Percentiles rank a stretch among this genome's conserved stretches.
These are phyloP conservation scores for Hyles vespertilio DNA, from an alignment of 1,140 invertebrate genomes.

Conservation along the genomic window DNA sequence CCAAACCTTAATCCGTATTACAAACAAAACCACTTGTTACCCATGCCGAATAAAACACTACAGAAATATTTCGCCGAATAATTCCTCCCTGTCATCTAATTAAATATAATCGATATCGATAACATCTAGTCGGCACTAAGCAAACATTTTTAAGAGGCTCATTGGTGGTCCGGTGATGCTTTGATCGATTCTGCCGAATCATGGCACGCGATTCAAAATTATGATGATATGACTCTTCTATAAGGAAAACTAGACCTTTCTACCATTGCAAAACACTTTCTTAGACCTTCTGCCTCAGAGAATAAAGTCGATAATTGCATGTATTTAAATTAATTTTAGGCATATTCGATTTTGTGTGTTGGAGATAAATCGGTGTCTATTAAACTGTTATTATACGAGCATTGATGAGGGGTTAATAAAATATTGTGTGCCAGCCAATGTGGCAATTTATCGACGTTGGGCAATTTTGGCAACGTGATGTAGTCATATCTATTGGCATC, in stretches of 20 bases:
- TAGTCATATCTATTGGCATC: no score
- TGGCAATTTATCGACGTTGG: slow-evolving; percentile 12
- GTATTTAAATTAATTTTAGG: background rate
- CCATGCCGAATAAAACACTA: no score
- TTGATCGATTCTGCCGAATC: slow-evolving; percentile 70
- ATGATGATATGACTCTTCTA: slow-evolving; percentile 65
- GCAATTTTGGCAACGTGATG: slow-evolving; percentile 6
- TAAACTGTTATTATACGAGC: slow-evolving; percentile 66
- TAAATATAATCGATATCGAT: background rate
- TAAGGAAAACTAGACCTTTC: slow-evolving; percentile 19
- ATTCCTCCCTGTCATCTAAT: no score
- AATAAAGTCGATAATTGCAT: slow-evolving; percentile 29
- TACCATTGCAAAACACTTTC: slow-evolving; percentile 3
- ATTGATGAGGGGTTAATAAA: slow-evolving; percentile 68
- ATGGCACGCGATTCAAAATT: slow-evolving; percentile 70
- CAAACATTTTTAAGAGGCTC: slow-evolving; percentile 36
- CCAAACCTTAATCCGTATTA: no score
- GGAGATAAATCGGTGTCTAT: slow-evolving; percentile 65
- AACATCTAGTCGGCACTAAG: slow-evolving; percentile 25
- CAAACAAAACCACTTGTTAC: no score
- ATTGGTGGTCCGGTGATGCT: slow-evolving; percentile 64
- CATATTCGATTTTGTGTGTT: slow-evolving; percentile 14
- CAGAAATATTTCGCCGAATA: no score
- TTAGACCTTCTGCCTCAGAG: slow-evolving; percentile 12
- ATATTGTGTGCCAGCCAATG: slow-evolving; percentile 44